Conservation (phyloP, 2,113 vertebrate genomes). For the Eurystomus gularis region DNA sequence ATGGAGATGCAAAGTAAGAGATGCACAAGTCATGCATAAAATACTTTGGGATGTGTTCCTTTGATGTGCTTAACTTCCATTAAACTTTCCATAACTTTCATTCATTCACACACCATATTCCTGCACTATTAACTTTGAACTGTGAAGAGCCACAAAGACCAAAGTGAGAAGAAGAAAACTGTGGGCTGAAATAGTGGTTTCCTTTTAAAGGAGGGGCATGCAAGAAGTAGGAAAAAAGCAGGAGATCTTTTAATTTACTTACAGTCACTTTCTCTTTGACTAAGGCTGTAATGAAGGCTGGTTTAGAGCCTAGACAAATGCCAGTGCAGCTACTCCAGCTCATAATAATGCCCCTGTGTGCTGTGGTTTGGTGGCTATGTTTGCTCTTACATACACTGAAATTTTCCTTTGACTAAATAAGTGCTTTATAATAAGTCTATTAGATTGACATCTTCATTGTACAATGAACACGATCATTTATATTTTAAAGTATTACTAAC, state of each 20-base stretch:
- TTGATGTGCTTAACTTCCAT: not conserved
- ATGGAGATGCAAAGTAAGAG: not conserved
- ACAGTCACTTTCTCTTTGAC: not conserved
- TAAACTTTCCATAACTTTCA: not conserved
- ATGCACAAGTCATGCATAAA: not conserved
- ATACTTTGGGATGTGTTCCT: not conserved
- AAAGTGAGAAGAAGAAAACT: not conserved
- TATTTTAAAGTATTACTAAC: not conserved
- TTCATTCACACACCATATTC: not conserved
- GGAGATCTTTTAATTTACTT: not conserved
- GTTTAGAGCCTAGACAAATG: not conserved
- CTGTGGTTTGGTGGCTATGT: not conserved
- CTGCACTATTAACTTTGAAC: not conserved
- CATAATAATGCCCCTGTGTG: not conserved
- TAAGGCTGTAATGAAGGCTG: not conserved
- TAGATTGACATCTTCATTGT: not conserved
- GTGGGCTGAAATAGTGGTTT: not conserved
- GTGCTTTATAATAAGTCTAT: not conserved
- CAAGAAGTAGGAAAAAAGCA: not conserved
- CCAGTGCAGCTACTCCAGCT: not conserved
- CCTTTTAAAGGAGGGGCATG: not conserved
- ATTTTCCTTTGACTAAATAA: not conserved
- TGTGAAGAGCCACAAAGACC: not conserved
- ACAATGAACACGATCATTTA: not conserved
- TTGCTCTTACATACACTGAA: not conserved